These are phyloP conservation scores for Caenorhabditis macrosperma DNA, from an alignment of 2,888 invertebrate genomes.

Conservation along the genomic window DNA sequence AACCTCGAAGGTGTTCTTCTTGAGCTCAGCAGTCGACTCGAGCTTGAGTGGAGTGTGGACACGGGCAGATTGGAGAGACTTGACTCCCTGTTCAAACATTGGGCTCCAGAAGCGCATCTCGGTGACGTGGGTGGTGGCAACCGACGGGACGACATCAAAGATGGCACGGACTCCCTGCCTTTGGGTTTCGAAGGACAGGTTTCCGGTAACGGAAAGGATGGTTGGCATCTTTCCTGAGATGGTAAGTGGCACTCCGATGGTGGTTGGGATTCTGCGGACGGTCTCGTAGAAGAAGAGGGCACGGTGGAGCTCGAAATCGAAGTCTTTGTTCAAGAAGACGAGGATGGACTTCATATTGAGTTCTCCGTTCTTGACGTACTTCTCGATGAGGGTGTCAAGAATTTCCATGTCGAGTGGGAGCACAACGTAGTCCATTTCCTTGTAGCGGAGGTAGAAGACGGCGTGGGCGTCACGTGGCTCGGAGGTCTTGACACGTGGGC, in stretches of 20 bases:
- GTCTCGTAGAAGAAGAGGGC: constrained; percentile 63
- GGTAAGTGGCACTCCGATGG: constrained; percentile 71
- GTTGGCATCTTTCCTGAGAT: constrained; percentile 62
- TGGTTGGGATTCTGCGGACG: constrained; percentile 66
- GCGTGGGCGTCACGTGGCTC: constrained; percentile 55
- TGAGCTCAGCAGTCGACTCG: constrained; percentile 35
- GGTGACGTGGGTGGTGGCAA: constrained; percentile 58
- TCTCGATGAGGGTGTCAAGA: constrained; percentile 52
- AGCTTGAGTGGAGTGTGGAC: constrained; percentile 69
- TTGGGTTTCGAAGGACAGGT: constrained; percentile 42
- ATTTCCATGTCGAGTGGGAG: constrained; percentile 67
- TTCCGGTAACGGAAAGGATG: constrained; percentile 51
- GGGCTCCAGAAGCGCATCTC: constrained; percentile 67
- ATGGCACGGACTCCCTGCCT: constrained; percentile 44
- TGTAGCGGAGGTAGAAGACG: constrained; percentile 68
- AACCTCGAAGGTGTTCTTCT: constrained; percentile 44
- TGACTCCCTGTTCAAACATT: constrained; percentile 69
- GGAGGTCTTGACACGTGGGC: constrained; percentile 45
- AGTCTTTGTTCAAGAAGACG: constrained; percentile 42
- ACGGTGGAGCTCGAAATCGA: constrained; percentile 50
- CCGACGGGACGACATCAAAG: constrained; percentile 44
- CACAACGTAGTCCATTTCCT: constrained; percentile 70
- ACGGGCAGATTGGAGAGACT: constrained; percentile 65
- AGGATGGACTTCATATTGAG: constrained; percentile 45
- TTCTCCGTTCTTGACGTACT: constrained; percentile 56